Base-by-base conservation (phyloP, 2,888 invertebrate genomes). In the Adelphocoris suturalis region DNA sequence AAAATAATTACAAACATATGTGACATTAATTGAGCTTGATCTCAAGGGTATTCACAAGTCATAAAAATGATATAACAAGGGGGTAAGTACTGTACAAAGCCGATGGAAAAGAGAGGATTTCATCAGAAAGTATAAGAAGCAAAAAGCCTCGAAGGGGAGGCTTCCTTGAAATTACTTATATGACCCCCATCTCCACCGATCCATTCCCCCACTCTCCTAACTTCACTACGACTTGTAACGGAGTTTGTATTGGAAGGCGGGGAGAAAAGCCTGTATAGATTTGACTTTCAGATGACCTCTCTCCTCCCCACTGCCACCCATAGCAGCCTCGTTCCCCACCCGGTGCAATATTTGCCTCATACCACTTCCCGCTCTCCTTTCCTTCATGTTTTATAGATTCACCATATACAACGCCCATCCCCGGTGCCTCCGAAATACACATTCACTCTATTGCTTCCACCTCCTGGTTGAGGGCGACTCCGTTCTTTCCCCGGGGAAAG, bases 331-430 rank as follows among this genome's bases (percentile, higher is more conserved):
- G 48, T 82, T 52, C 47, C 23, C 61, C 85, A 61, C 37, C 85
- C 46, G 19, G 85, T 27, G 85, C 85, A 85, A 85, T 85, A 85
- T 85, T 85, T 85, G 85, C 85, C 85, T 85, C 85, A 85, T 61
- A 61, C 68, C 85, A 27, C 57, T 28, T 57, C 61, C 85, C 37
- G 23, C 48, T 88, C 57, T 57, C 61, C 85, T 28, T 61, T 88
- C 85, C 85, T 85, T 88, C 88, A 80, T 88, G 88, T 88, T 88
- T 88, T 88, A 88, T 88, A 88, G 88, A 88, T 88, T 88, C 61
- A 88, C 88, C 88, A 88, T 80, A 80, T 80, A 76, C 80, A 86
- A 57, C 85, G 52, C 61, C 61, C 85, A 52, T 55, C 85, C 85
- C 57, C 61, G 19, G 47, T 28, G 47, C 47, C 47, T 75, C 82